Conservation (phyloP, 92 coral and sea anemone species). For the Pocillopora meandrina region DNA sequence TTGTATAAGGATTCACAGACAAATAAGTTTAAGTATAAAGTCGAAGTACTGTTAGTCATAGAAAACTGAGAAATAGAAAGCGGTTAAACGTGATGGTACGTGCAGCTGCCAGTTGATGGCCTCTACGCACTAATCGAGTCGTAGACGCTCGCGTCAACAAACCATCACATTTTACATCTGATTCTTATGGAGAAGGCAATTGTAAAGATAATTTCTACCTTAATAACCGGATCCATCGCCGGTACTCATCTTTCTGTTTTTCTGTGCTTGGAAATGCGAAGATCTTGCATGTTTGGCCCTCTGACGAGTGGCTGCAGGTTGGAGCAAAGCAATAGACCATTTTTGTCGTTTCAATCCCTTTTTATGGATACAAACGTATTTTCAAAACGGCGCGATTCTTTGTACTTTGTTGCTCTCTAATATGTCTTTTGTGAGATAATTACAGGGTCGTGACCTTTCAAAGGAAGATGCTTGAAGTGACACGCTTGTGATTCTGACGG, state of each 20-base stretch:
- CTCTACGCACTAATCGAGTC: not conserved
- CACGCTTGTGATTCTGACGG: slow-evolving; percentile 12
- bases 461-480: slow-evolving; percentile 14
- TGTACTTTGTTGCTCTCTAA: not conserved
- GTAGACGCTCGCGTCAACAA: not conserved
- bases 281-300: not conserved
- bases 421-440: not conserved
- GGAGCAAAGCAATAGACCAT: slow-evolving; percentile 11
- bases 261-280: not conserved
- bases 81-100: not conserved
- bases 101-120: not conserved
- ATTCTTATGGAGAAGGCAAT: not conserved
- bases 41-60: not conserved
- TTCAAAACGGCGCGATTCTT: not conserved
- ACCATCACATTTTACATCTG: not conserved
- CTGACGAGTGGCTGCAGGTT: not conserved
- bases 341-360: not conserved
- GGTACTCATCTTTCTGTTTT: not conserved
- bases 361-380: not conserved
- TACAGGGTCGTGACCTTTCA: slow-evolving; percentile 20
- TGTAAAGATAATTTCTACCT: not conserved
- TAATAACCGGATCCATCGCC: slow-evolving; percentile 4
- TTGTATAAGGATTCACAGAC: not conserved
- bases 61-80: not conserved
- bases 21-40: not conserved